Evolutionary conservation across 2,797 vertebrate species (phyloP).

Genomic region (Taenioides sp.): DNA sequence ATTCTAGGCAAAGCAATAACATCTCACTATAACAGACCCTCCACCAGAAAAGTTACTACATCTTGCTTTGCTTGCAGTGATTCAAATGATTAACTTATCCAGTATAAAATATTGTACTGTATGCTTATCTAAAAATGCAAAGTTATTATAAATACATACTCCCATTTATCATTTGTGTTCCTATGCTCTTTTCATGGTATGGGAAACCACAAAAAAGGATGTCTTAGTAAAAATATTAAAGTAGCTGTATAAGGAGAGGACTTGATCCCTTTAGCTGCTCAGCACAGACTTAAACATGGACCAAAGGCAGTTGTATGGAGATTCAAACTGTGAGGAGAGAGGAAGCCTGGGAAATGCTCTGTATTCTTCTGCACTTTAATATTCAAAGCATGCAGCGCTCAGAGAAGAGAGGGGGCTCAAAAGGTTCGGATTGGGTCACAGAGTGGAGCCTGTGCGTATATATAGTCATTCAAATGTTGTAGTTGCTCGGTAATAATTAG

Average conservation of each 20-base stretch:
- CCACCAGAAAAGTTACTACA: no score
- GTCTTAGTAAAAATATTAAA: conserved; percentile 27
- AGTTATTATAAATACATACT: neutral
- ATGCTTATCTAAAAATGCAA: no score
- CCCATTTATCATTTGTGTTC: neutral
- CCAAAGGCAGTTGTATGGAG: conserved; percentile 53
- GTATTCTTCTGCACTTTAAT: conserved; percentile 66
- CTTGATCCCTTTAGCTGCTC: conserved; percentile 47
- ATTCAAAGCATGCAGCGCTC: conserved; percentile 65
- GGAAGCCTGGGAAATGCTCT: conserved; percentile 56
- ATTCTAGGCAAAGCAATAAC: no score
- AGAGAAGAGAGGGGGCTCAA: conserved; percentile 58
- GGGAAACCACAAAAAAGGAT: conserved; percentile 14
- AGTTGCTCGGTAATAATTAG: conserved; percentile 68
- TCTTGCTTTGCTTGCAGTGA: no score
- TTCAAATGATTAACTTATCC: no score
- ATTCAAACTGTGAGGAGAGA: conserved; percentile 54
- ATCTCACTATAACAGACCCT: no score
- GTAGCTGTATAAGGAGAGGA: conserved; percentile 34
- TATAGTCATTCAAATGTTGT: conserved; percentile 67
- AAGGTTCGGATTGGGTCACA: conserved; percentile 67
- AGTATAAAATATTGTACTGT: no score
- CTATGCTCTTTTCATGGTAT: conserved; percentile 10
- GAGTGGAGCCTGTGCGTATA: conserved; percentile 53
- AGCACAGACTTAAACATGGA: conserved; percentile 58